A percentile compares a stretch with the other conserved stretches of the same genome.
Evolutionary conservation across 1,140 invertebrate species (phyloP).

Genomic region (Saccostrea cuccullata): DNA sequence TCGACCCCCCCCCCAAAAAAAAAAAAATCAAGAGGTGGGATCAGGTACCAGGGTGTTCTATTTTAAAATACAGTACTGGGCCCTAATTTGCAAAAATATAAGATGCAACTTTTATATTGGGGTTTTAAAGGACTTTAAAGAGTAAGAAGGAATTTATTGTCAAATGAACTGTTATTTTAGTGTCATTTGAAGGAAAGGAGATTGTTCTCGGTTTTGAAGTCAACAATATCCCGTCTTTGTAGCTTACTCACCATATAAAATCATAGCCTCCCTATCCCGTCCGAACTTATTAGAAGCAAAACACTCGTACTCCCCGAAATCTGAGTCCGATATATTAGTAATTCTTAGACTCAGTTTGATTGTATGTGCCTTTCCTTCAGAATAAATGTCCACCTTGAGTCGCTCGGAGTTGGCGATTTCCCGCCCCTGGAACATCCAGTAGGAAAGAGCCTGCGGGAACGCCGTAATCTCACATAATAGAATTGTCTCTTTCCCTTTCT

Average conservation of each 20-base stretch:
- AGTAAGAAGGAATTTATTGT: too few species aligned
- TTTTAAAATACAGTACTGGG: too few species aligned
- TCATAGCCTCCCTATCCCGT: constrained; percentile 89
- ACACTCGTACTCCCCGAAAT: constrained; percentile 65
- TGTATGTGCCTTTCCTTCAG: constrained; percentile 85
- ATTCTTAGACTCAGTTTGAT: constrained; percentile 64
- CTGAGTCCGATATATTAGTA: constrained; percentile 53
- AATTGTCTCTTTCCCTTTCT: constrained; percentile 78
- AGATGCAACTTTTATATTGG: too few species aligned
- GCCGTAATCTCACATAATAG: constrained; percentile 94
- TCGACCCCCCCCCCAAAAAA: too few species aligned
- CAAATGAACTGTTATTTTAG: too few species aligned
- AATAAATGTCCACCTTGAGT: constrained; percentile 88
- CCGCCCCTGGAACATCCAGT: constrained; percentile 86
- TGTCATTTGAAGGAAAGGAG: too few species aligned
- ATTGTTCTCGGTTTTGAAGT: background rate
- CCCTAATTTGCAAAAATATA: too few species aligned
- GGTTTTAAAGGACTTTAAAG: too few species aligned
- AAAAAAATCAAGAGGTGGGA: too few species aligned
- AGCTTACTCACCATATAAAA: constrained; percentile 87
- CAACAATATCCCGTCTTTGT: background rate
- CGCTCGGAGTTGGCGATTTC: constrained; percentile 79
- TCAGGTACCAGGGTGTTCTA: too few species aligned
- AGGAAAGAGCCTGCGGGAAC: constrained; percentile 89
- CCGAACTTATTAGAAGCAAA: constrained; percentile 62